phyloP scores from a whole-genome alignment of 2,888 invertebrate genomes.

The Coremacera marginata region DNA sequence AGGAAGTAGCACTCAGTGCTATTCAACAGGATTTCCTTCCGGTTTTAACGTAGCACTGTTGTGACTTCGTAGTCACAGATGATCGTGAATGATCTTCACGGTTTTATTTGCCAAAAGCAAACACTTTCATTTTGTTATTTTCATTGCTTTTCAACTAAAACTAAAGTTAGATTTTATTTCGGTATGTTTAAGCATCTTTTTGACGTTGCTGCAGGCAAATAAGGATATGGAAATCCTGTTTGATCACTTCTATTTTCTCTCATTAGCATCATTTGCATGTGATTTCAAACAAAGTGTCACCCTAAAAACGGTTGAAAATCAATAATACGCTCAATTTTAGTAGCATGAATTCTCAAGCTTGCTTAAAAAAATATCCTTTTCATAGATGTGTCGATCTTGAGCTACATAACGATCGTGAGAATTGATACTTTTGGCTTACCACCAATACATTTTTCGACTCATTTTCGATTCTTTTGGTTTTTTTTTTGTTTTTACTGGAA shows the following conservation, averaged over 20 bases:
- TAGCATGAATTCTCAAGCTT: neutral
- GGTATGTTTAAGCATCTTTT: no score
- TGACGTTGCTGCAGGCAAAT: neutral
- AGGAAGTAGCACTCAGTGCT: neutral
- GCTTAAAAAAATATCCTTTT: neutral
- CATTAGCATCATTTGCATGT: neutral
- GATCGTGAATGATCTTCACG: neutral
- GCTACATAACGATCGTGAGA: constrained; percentile 20
- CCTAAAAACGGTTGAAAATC: constrained; percentile 16
- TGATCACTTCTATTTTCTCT: neutral
- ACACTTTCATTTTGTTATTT: neutral
- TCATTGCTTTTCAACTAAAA: neutral
- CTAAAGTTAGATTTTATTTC: neutral
- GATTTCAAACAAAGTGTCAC: neutral
- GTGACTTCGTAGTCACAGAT: neutral
- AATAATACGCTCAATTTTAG: constrained; percentile 8
- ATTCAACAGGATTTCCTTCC: neutral
- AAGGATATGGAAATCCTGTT: constrained; percentile 16
- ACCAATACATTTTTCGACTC: neutral
- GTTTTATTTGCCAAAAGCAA: neutral
- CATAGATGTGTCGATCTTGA: neutral
- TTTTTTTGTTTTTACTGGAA: neutral
- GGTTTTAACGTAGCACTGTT: neutral
- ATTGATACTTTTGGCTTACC: neutral
- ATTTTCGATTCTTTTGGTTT: neutral